phyloP scores from a whole-genome alignment of 2,113 vertebrate species.

The Coptodon bakossiorum region DNA sequence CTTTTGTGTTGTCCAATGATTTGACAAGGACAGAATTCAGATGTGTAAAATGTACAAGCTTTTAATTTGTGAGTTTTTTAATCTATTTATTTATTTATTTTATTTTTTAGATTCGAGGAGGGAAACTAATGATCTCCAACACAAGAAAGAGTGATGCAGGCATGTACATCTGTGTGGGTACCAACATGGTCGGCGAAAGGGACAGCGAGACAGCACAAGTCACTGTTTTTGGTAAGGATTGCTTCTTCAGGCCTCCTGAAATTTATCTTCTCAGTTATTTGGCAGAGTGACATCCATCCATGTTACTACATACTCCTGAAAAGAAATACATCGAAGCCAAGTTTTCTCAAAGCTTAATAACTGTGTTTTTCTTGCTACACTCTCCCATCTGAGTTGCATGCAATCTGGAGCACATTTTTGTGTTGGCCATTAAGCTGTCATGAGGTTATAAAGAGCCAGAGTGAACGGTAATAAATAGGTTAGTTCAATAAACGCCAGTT shows the following conservation, averaged over 20 bases:
- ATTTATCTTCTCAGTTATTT: background rate
- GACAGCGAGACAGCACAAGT: conserved; percentile 96
- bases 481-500: background rate
- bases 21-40: background rate
- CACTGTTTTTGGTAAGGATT: conserved; percentile 89
- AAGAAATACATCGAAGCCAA: background rate
- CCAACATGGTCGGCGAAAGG: conserved; percentile 97
- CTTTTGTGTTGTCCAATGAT: background rate
- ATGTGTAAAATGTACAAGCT: background rate
- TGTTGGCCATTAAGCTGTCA: background rate
- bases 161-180: conserved; percentile 95
- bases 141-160: conserved; percentile 91
- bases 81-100: background rate
- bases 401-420: background rate
- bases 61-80: background rate
- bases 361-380: background rate
- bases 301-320: background rate
- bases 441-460: background rate
- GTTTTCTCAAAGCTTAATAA: background rate
- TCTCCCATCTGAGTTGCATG: background rate
- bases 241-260: background rate
- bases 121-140: conserved; percentile 98
- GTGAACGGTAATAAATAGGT: background rate
- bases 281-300: background rate
- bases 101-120: conserved; percentile 85